Percentiles rank a stretch among this genome's conserved stretches.
These are phyloP conservation scores for Salpingus planirostris DNA, from an alignment of 2,888 invertebrate genomes.

Conservation along the genomic window DNA sequence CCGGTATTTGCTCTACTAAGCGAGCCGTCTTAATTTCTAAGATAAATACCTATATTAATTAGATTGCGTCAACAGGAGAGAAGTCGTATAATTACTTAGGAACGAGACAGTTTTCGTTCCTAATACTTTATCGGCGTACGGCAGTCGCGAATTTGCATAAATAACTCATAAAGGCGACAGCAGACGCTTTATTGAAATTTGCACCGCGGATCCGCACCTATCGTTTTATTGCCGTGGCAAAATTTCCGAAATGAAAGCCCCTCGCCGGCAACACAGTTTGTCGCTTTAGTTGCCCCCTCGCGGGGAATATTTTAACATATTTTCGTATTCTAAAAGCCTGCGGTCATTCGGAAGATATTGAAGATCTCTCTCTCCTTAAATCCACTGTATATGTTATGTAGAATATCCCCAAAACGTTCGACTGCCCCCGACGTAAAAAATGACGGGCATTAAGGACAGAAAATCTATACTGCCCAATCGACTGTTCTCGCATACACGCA, in stretches of 20 bases:
- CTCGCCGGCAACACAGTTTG: constrained; percentile 11
- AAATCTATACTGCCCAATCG: too few relatives aligned
- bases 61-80: constrained; percentile 39
- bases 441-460: constrained; percentile 14
- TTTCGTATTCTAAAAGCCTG: constrained; percentile 26
- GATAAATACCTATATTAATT: constrained; percentile 43
- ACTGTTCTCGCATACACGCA: too few relatives aligned
- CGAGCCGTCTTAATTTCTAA: constrained; percentile 42
- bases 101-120: constrained; percentile 39
- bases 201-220: too few relatives aligned
- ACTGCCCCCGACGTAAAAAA: constrained; percentile 14
- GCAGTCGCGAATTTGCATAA: constrained; percentile 40
- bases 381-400: constrained; percentile 17
- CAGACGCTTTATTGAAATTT: constrained; percentile 16
- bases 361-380: constrained; percentile 15
- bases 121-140: constrained; percentile 40
- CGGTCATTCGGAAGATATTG: constrained; percentile 28
- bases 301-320: constrained; percentile 31
- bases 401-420: constrained; percentile 14
- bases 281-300: constrained; percentile 18
- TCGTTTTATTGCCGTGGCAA: too few relatives aligned
- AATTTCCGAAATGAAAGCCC: background rate
- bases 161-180: constrained; percentile 29
- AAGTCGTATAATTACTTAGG: constrained; percentile 40
- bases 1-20: constrained; percentile 39